Evolutionary conservation across 2,797 vertebrate genomes (phyloP).

Genomic region (Sebastiscus tertius): DNA sequence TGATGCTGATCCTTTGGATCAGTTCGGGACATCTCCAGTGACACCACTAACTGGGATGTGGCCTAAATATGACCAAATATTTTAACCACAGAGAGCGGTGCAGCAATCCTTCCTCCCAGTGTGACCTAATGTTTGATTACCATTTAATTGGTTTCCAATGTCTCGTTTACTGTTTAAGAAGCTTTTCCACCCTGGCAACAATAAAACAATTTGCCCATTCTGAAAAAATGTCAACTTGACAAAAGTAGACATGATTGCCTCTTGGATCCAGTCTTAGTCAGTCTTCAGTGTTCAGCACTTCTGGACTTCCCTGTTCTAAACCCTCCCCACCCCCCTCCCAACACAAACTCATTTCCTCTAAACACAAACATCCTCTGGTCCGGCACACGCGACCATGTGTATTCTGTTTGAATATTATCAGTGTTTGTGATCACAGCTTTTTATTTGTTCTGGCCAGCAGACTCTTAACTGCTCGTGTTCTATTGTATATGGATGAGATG

Average conservation of each 20-base stretch:
- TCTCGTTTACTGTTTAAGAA: no score
- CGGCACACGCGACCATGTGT: not conserved
- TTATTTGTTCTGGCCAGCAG: not conserved
- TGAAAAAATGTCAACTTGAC: not conserved
- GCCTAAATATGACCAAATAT: no score
- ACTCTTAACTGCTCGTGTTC: not conserved
- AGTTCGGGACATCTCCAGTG: no score
- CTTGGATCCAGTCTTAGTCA: not conserved
- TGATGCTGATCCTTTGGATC: no score
- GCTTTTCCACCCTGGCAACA: no score
- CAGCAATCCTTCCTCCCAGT: no score
- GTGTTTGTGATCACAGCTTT: not conserved
- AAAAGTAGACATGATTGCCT: not conserved
- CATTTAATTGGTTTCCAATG: no score
- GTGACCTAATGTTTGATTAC: no score
- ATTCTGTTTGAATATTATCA: not conserved
- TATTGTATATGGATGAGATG: not conserved
- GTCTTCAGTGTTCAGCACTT: not conserved
- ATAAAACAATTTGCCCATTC: not conserved
- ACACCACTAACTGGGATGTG: no score
- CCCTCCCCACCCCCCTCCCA: fast-evolving
- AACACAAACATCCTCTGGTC: not conserved
- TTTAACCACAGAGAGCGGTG: no score
- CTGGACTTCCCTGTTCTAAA: not conserved
- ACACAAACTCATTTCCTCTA: not conserved